Base-by-base conservation (phyloP, 2,113 vertebrate genomes). In the Okapia johnstoni region DNA sequence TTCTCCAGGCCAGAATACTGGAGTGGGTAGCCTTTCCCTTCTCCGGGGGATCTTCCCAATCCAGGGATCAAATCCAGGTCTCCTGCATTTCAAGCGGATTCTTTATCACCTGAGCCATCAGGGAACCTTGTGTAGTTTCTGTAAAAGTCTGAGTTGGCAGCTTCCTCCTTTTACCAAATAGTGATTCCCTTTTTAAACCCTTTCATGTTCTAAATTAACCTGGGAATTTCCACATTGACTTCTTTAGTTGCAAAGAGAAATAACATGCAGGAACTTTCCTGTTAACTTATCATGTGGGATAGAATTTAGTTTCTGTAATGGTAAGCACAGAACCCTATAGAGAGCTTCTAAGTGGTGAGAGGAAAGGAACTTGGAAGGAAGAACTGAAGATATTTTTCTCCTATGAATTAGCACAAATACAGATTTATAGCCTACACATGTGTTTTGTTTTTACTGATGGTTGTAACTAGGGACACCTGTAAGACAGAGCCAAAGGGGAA, bases 401-500 rank as follows among this genome's bases (percentile, higher is more conserved):
- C 93, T 70, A 98, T 98, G 98, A 98, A 97, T 99, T 98, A 98
- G 93, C 96, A 98, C 97, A 99, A 98, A 98, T 98, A 90, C 90
- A 97, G 98, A 98, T 98, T 99, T 99, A 98, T 98, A 97, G 97
- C 50, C 97, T 98, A 94, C 98, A 98, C 97, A 90, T 99, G 98
- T 98, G 98, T 98, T 98, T 98, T 98, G 98, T 97, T 99, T 99
- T 98, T 98, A 97, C 94, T 97, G 98, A 98, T 98, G 98, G 83
- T 90, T 98, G 97, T 99, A 99, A 99, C 98, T 98, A 98, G 98
- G 98, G 98, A 98, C 98, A 99, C 98, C 98, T 99, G 98, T 99
- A 98, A 98, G 97, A 97, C 97, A 98, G 79, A 97, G 96, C 96
- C 98, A 98, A 98, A 95, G n/a, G 92, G 94, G 97, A 98, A 98